A percentile compares a stretch with the other conserved stretches of the same genome.
These are phyloP conservation scores for Troides helena DNA, from an alignment of 2,888 invertebrate genomes.

Conservation along the genomic window DNA sequence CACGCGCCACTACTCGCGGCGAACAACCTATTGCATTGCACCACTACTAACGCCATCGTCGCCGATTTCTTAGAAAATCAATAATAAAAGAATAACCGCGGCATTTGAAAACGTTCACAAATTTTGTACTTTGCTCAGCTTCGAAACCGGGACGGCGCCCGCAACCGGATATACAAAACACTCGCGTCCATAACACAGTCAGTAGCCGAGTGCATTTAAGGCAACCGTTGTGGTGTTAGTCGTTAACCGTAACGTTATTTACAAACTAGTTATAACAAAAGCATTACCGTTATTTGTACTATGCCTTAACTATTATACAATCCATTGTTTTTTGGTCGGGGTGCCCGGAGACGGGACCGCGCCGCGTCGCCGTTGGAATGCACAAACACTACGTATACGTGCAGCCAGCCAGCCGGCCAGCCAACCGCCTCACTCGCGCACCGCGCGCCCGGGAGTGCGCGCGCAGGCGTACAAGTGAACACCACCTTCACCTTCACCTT, in stretches of 20 bases:
- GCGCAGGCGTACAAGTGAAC: no score
- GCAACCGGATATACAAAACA: background rate
- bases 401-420: no score
- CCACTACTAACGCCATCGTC: slow-evolving; percentile 56
- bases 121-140: slow-evolving; percentile 76
- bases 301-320: slow-evolving; percentile 55
- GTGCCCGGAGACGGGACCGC: slow-evolving; percentile 17
- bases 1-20: slow-evolving; percentile 38
- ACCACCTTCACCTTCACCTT: no score
- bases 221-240: slow-evolving; percentile 64
- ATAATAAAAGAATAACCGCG: slow-evolving; percentile 32
- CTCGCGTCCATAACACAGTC: slow-evolving; percentile 24
- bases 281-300: slow-evolving; percentile 64
- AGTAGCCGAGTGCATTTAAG: slow-evolving; percentile 47
- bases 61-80: slow-evolving; percentile 52
- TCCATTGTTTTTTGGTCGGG: slow-evolving; percentile 47
- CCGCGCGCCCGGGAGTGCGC: background rate
- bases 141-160: slow-evolving; percentile 39
- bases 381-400: slow-evolving; percentile 3
- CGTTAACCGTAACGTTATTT: slow-evolving; percentile 48
- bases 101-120: slow-evolving; percentile 60
- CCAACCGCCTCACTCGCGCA: slow-evolving; percentile 11
- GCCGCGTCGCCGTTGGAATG: background rate
- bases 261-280: slow-evolving; percentile 52
- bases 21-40: slow-evolving; percentile 73